Evolutionary conservation across 1,140 invertebrate genomes (phyloP).

Genomic region (Eufriesea mexicana): DNA sequence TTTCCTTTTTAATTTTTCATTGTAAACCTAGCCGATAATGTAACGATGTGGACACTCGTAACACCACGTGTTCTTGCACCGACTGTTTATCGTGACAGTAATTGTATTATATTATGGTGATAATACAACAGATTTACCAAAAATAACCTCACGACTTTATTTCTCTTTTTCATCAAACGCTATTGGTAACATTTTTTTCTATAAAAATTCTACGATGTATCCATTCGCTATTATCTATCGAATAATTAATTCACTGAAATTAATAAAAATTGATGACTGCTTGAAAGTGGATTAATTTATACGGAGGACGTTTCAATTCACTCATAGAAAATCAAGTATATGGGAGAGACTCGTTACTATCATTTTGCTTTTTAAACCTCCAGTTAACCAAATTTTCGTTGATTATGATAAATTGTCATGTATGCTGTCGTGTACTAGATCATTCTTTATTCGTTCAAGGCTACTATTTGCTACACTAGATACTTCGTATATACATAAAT

Average conservation of each 20-base stretch:
- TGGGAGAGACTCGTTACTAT: background rate
- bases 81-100: constrained; percentile 49
- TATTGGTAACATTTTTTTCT: background rate
- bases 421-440: background rate
- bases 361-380: background rate
- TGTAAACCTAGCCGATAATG: constrained; percentile 52
- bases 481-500: no score
- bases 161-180: background rate
- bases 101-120: constrained; percentile 61
- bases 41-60: constrained; percentile 23
- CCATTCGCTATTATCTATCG: background rate
- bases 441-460: background rate
- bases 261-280: background rate
- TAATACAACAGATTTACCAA: constrained; percentile 58
- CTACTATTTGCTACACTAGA: background rate
- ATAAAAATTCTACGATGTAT: background rate
- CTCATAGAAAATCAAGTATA: background rate
- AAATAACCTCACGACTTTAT: background rate
- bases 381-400: background rate
- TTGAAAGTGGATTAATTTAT: background rate
- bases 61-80: constrained; percentile 40
- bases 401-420: background rate
- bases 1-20: constrained; percentile 41
- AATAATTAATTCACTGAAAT: background rate
- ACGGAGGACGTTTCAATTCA: background rate